phyloP scores from a whole-genome alignment of 2,113 vertebrate species.

The Crotalus horridus region DNA sequence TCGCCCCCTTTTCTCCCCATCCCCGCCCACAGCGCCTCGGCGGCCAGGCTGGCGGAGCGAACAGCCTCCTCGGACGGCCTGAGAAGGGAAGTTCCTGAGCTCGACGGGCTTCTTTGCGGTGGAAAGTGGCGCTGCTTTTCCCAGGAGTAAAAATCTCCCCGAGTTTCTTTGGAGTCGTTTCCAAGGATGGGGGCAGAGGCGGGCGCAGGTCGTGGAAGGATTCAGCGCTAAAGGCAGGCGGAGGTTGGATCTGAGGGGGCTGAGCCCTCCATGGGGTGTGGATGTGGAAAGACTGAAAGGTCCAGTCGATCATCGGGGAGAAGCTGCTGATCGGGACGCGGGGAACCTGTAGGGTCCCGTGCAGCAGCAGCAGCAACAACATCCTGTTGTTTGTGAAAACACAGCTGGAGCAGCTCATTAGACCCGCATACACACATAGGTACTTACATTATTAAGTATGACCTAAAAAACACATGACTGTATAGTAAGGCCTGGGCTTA shows the following conservation, averaged over 20 bases:
- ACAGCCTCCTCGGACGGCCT: not conserved
- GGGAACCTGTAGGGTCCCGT: too few relatives aligned
- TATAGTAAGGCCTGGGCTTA: too few relatives aligned
- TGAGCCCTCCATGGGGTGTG: not conserved
- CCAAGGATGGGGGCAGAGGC: not conserved
- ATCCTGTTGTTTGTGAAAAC: too few relatives aligned
- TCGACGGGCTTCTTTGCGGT: not conserved
- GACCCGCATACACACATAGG: too few relatives aligned
- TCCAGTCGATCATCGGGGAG: too few relatives aligned
- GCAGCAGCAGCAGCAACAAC: too few relatives aligned
- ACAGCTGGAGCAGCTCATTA: too few relatives aligned
- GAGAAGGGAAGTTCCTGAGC: not conserved
- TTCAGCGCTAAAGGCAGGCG: not conserved
- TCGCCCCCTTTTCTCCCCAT: not conserved
- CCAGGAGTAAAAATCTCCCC: not conserved
- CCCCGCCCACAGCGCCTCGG: slow-evolving; percentile 1
- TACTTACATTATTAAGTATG: too few relatives aligned
- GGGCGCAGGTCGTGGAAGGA: not conserved
- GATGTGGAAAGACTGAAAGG: not conserved
- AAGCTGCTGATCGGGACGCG: too few relatives aligned
- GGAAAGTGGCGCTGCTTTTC: not conserved
- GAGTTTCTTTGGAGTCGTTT: not conserved
- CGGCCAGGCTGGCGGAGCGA: not conserved
- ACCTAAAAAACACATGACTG: too few relatives aligned
- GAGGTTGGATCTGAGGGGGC: not conserved